Conservation (phyloP, 2,797 vertebrate genomes). For the Tragopan temminckii region DNA sequence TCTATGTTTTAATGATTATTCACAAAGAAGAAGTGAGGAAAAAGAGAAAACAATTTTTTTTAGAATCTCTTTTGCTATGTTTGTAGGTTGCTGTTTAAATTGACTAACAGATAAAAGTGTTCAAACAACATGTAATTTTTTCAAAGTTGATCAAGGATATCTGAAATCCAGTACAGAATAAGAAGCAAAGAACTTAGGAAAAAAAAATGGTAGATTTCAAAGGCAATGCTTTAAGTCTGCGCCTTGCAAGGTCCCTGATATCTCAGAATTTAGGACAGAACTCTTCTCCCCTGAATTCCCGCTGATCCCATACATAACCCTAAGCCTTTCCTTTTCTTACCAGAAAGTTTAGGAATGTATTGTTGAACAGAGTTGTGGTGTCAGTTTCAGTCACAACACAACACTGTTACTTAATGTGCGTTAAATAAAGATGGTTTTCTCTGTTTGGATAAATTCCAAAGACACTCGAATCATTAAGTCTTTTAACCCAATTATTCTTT, state of each 20-base stretch:
- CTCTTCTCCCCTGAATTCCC: not conserved
- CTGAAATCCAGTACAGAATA: not conserved
- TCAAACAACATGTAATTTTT: not conserved
- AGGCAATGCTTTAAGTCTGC: not conserved
- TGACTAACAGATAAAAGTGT: not conserved
- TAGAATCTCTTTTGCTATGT: not conserved
- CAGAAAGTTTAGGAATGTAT: not conserved
- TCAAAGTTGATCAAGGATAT: not conserved
- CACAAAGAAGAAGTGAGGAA: not conserved
- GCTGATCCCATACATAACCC: not conserved
- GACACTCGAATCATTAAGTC: not conserved
- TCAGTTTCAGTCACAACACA: not conserved
- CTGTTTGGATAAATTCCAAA: not conserved
- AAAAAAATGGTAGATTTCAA: not conserved
- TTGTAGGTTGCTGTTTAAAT: not conserved
- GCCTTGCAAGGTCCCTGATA: not conserved
- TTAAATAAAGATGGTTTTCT: not conserved
- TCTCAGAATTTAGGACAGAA: not conserved
- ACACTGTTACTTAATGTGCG: not conserved
- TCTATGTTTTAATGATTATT: not conserved
- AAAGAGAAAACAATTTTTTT: not conserved
- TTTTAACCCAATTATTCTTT: conserved; percentile 7
- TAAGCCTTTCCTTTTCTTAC: not conserved
- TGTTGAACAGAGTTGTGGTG: not conserved
- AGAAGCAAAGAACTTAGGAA: not conserved